Evolutionary conservation across 2,888 invertebrate genomes (phyloP), one percentile per base, ranked within the genome.

Genomic region (Oasisia sp.): DNA sequence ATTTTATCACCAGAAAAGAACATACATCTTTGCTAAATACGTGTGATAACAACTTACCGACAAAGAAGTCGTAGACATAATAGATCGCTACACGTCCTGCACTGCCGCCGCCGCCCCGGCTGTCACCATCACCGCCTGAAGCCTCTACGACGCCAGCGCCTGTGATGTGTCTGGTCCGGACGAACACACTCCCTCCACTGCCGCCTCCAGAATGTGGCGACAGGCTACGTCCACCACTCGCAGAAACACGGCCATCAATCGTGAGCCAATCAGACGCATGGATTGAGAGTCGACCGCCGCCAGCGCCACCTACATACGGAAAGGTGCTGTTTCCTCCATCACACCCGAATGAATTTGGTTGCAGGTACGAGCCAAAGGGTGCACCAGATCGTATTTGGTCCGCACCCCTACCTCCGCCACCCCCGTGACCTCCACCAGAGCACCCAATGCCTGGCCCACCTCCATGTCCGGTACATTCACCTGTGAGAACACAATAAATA

Each of bases 161-260:
- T 93, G 94, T 94, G 32, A 95, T 92, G 0, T 94, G 94, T 91
- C 94, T 94, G 0, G 95, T 94, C 50, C 93, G 90, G 19, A 95
- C 94, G 92, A 94, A 93, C 32, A 95, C 93, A 91, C 94, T 93
- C n/a, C 95, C 95, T 14, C 95, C 95, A 92, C 94, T 94, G n/a
- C 95, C 95, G 44, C 95, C 95, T 12, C 95, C 95, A 44, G 94
- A 93, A 32, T 93, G 92, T 44, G 94, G 94, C 0, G 95, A 95
- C 89, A 92, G 92, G 93, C 93, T 94, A 58, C 93, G 91, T 44
- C 95, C 95, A 32, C 95, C 95, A 27, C 92, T 92, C 7, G 94
- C 94, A 32, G 93, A 92, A n/a, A 95, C 45, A 12, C 91, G 92
- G 12, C 95, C 95, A 92, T 95, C 95, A 3, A 94, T 94, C 12